Evolutionary conservation across 2,888 invertebrate genomes (phyloP).

Genomic region (Stenurella melanura): DNA sequence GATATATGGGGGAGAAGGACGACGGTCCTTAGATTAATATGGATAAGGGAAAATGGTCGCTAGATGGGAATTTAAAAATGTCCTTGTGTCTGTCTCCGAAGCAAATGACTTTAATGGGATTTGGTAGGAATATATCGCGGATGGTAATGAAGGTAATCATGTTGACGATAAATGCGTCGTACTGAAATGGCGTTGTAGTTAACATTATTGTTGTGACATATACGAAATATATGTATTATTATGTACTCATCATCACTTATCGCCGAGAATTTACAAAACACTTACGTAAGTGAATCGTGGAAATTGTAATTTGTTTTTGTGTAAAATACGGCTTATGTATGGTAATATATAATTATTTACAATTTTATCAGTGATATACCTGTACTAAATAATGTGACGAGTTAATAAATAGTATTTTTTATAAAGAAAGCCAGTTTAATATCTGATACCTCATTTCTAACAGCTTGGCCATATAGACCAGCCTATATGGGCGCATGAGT

Average conservation of each 20-base stretch:
- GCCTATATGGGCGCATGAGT: no score
- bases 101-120: conserved; percentile 46
- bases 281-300: not conserved
- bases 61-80: conserved; percentile 46
- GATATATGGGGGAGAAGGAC: conserved; percentile 53
- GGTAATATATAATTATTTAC: no score
- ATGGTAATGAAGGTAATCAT: conserved; percentile 28
- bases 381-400: no score
- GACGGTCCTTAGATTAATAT: conserved; percentile 56
- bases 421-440: no score
- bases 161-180: not conserved
- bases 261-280: not conserved
- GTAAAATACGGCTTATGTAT: no score
- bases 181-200: not conserved
- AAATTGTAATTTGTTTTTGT: no score
- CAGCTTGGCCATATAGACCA: no score
- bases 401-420: no score
- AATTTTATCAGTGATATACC: no score
- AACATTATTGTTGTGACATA: conserved; percentile 1
- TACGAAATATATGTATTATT: no score
- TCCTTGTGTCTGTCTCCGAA: conserved; percentile 36
- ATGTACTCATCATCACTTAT: not conserved
- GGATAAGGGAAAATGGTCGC: conserved; percentile 57
- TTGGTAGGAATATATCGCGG: conserved; percentile 35
- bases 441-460: no score